Percentiles rank a stretch among this genome's conserved stretches.
Conservation (phyloP, 2,888 invertebrate species). For the Leptogaster cylindrica region DNA sequence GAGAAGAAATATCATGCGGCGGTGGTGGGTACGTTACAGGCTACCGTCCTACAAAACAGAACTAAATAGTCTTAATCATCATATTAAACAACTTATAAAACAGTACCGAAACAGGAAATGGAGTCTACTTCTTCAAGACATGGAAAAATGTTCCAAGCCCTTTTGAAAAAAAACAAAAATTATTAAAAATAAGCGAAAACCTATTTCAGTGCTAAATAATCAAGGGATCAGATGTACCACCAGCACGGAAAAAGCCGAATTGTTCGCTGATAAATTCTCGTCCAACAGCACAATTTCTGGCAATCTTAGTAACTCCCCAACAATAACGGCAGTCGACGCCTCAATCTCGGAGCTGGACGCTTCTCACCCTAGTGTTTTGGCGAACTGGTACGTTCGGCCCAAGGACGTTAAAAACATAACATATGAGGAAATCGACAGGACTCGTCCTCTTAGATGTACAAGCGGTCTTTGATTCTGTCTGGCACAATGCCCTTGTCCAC, state of each 20-base stretch:
- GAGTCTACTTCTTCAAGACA: neutral
- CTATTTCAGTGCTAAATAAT: neutral
- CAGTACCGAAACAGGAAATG: neutral
- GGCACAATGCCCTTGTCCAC: too few species aligned
- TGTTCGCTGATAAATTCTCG: neutral
- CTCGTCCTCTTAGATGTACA: too few species aligned
- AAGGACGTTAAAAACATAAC: neutral
- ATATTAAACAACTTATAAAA: neutral
- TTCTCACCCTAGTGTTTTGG: neutral
- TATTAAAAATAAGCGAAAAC: neutral
- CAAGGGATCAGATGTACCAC: neutral
- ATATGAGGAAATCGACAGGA: too few species aligned
- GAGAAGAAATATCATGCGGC: neutral
- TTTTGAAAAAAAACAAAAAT: neutral
- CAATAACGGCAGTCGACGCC: neutral
- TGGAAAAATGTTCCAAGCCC: neutral
- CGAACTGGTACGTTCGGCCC: neutral
- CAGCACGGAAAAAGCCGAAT: neutral
- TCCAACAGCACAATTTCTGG: neutral
- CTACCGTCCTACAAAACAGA: neutral
- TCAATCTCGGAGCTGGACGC: neutral
- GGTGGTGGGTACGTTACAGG: slow-evolving; percentile 3
- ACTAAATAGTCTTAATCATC: neutral
- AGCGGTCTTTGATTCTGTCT: too few species aligned
- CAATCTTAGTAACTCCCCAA: neutral